These are phyloP conservation scores for Coturnix japonica DNA, from an alignment of 2,113 vertebrate genomes.

Conservation along the genomic window DNA sequence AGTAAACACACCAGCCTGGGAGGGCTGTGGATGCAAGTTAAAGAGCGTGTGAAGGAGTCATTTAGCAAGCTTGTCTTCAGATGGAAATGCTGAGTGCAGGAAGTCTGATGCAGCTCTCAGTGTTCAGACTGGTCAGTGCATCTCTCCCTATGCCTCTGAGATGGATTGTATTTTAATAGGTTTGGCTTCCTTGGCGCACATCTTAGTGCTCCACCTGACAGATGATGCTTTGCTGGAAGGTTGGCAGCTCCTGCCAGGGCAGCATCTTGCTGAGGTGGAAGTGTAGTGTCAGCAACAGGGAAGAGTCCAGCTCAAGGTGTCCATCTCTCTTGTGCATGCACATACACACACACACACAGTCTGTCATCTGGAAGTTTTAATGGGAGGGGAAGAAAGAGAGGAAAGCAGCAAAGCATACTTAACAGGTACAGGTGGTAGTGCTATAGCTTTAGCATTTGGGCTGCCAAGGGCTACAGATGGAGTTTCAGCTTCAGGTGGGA, in stretches of 20 bases:
- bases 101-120: constrained; percentile 39
- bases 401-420: background rate
- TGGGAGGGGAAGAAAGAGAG: background rate
- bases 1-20: constrained; percentile 48
- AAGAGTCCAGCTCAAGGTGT: constrained; percentile 18
- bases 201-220: constrained; percentile 45
- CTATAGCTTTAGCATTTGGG: background rate
- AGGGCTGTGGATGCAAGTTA: background rate
- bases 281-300: constrained; percentile 54
- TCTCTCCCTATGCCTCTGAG: constrained; percentile 24
- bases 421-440: background rate
- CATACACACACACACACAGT: background rate
- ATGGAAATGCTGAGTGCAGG: constrained; percentile 64
- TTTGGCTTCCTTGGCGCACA: constrained; percentile 33
- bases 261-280: constrained; percentile 46
- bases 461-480: background rate
- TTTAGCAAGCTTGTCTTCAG: constrained; percentile 55
- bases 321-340: background rate
- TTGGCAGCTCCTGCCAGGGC: constrained; percentile 49
- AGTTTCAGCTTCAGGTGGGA: background rate
- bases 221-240: constrained; percentile 35
- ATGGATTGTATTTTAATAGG: constrained; percentile 68
- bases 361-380: background rate
- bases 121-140: constrained; percentile 32
- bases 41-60: background rate